phyloP scores from a whole-genome alignment of 2,797 vertebrate genomes.

The Monodelphis domestica region DNA sequence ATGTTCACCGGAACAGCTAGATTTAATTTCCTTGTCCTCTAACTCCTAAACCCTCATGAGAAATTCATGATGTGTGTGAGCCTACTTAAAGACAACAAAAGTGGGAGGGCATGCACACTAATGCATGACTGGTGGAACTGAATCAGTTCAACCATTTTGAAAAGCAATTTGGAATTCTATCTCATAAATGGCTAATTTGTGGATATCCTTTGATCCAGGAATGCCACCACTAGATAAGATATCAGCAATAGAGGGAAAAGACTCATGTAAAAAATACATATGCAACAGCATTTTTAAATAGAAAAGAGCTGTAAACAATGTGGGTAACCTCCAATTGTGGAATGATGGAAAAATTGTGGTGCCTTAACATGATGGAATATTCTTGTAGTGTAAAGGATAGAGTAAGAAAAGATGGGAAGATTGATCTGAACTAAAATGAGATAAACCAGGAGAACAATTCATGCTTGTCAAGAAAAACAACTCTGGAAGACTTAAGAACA shows the following conservation, averaged over 20 bases:
- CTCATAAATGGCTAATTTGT: background rate
- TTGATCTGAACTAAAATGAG: background rate
- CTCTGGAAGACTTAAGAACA: background rate
- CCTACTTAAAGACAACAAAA: background rate
- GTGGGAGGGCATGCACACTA: background rate
- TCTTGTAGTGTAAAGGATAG: background rate
- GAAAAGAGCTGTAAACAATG: background rate
- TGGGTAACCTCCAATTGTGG: background rate
- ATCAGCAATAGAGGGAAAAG: background rate
- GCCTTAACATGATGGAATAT: background rate
- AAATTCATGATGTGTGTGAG: background rate
- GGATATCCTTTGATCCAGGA: background rate
- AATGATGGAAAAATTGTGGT: background rate
- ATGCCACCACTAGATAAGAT: background rate
- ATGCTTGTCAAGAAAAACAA: background rate
- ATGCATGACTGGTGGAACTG: background rate
- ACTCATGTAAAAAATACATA: background rate
- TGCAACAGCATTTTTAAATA: background rate
- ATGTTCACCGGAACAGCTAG: background rate
- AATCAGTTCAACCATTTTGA: background rate
- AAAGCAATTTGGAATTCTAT: background rate
- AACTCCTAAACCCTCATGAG: background rate
- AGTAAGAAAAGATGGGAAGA: background rate
- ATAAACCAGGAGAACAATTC: background rate
- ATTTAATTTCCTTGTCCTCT: constrained; percentile 8